Conservation (phyloP, 1,140 invertebrate species). For the Ceratina calcarata region DNA sequence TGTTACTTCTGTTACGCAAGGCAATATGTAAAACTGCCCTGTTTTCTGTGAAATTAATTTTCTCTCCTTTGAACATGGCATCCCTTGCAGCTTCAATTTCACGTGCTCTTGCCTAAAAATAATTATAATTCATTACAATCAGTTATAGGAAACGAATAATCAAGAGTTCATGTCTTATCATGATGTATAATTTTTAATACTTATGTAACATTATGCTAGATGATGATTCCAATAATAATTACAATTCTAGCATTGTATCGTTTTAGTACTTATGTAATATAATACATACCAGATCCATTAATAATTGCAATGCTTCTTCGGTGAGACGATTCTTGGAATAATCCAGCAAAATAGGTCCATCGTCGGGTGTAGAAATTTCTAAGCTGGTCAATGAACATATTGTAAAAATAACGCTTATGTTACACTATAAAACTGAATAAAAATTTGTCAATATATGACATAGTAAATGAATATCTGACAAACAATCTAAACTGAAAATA, state of each 20-base stretch:
- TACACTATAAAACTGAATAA: constrained; percentile 2
- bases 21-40: constrained; percentile 97
- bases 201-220: no score
- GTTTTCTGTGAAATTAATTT: constrained; percentile 99
- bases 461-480: background rate
- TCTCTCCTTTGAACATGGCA: constrained; percentile 96
- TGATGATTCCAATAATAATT: no score
- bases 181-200: no score
- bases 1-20: constrained; percentile 91
- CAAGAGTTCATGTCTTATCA: no score
- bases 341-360: constrained; percentile 95
- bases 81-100: constrained; percentile 92
- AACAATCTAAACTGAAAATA: background rate
- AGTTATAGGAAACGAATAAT: background rate
- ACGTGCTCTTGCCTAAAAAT: constrained; percentile 87
- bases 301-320: constrained; percentile 86
- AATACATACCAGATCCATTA: constrained; percentile 88
- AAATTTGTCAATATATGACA: background rate
- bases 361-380: constrained; percentile 87
- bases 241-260: background rate
- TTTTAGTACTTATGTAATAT: background rate
- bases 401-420: background rate
- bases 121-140: constrained; percentile 21
- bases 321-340: constrained; percentile 98
- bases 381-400: constrained; percentile 82